Evolutionary conservation across 2,888 invertebrate species (phyloP), one percentile per base, ranked within the genome.

Genomic region (Erannis defoliaria): DNA sequence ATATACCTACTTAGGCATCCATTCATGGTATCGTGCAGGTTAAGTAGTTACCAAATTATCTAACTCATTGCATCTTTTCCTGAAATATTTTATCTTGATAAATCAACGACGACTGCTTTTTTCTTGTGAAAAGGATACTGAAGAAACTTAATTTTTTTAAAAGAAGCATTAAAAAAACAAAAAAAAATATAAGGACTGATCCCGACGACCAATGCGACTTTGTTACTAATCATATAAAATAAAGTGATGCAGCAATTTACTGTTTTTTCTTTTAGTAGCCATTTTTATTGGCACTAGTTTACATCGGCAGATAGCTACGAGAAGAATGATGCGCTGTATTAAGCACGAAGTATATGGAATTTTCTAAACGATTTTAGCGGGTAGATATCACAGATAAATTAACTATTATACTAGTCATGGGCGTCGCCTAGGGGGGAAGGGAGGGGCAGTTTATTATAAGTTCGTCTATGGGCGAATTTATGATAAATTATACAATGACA

Each of bases 131-230:
- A 72, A 58, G 83, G 81, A 79, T 54, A 60, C 65, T 57, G 84
- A 81, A 68, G 38, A 64, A 56, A 59, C 66, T 56, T 64, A 50
- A 67, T 67, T 72, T 68, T 74, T 82, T 82, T 85, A 79, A 75
- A 76, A 78, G 67, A 70, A 76, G 76, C 74, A 77, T 9, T 68
- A 73, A 79, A 80, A 80, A 79, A 72, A 76, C 65, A 69, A 62
- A 76, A 77, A 84, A 84, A 80, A 26, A 81, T 78, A 71, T 67
- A 66, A 57, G 74, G 75, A 78, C 70, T 43, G 88, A 89, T 75
- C 82, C 82, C 86, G 72, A 88, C 82, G 87, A 89, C 89, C 68
- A 67, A 65, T 78, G 87, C 84, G 73, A 74, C 66, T 67, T 68
- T 66, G 71, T 77, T 75, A 76, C 67, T 70, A 73, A 68, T 68